Conservation (phyloP, 2,888 invertebrate genomes). For the Tinea trinotella region DNA sequence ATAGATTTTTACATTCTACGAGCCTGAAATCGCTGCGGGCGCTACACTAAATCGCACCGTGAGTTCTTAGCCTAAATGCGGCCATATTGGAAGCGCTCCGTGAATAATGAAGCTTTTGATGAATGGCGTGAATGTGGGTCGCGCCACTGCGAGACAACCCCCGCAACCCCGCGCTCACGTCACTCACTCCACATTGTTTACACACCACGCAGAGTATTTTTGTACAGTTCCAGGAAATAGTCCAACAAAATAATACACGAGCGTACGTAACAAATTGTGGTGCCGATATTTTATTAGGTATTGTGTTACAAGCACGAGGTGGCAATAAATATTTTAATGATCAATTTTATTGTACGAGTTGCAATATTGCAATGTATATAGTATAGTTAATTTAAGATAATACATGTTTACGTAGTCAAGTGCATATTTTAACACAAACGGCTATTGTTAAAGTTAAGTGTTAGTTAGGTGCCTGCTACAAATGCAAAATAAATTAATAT, state of each 20-base stretch:
- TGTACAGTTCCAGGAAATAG: not conserved
- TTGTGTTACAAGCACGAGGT: not conserved
- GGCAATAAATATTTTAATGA: not conserved
- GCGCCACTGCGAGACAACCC: slow-evolving; percentile 8
- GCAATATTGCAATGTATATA: no score
- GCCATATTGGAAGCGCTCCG: slow-evolving; percentile 13
- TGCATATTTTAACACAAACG: no score
- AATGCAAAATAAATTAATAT: no score
- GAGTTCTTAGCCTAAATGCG: slow-evolving; percentile 2
- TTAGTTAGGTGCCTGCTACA: no score
- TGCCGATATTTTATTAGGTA: not conserved
- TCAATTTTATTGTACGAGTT: not conserved
- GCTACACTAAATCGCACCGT: no score
- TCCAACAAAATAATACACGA: not conserved
- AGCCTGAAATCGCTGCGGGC: no score
- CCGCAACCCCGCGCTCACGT: not conserved
- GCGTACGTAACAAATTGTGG: not conserved
- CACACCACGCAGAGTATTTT: not conserved
- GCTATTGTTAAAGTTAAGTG: no score
- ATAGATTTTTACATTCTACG: no score
- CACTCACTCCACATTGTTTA: slow-evolving; percentile 6
- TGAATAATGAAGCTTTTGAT: slow-evolving; percentile 25
- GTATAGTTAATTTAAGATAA: no score
- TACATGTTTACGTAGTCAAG: no score
- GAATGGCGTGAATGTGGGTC: slow-evolving; percentile 27